Evolutionary conservation across 2,888 invertebrate genomes (phyloP).

Genomic region (Watsonalla cultraria): DNA sequence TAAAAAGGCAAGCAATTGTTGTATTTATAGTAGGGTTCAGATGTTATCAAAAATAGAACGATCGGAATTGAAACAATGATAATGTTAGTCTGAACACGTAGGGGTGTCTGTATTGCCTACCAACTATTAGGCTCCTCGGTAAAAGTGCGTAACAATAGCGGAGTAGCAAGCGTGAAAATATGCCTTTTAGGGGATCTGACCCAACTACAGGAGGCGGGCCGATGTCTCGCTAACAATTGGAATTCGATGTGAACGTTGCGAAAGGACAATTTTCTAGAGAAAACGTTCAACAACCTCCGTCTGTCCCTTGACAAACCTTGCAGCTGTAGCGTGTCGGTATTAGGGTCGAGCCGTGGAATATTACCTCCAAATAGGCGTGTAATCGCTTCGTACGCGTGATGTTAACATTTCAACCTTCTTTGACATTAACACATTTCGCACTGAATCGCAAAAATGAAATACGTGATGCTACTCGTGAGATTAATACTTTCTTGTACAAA

Average conservation of each 20-base stretch:
- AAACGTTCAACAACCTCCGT: conserved; percentile 16
- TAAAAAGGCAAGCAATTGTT: no score
- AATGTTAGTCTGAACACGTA: no score
- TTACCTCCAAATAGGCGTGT: conserved; percentile 18
- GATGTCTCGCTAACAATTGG: conserved; percentile 11
- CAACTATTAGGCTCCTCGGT: no score
- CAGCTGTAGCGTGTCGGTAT: conserved; percentile 4
- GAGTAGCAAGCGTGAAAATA: neutral
- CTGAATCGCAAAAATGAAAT: neutral
- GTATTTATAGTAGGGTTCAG: no score
- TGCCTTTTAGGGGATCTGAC: neutral
- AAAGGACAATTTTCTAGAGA: conserved; percentile 17
- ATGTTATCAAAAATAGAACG: no score
- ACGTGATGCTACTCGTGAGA: neutral
- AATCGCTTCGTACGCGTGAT: conserved; percentile 18
- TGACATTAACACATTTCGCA: conserved; percentile 7
- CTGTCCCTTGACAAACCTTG: conserved; percentile 12
- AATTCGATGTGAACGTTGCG: conserved; percentile 17
- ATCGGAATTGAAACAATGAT: no score
- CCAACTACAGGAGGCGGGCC: neutral
- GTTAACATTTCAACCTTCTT: conserved; percentile 12
- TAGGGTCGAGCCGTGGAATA: conserved; percentile 9
- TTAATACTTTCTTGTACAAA: neutral
- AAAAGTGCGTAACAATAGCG: neutral
- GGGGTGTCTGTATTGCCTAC: no score